Evolutionary conservation across 2,113 vertebrate species (phyloP).

Genomic region (Lepus americanus): DNA sequence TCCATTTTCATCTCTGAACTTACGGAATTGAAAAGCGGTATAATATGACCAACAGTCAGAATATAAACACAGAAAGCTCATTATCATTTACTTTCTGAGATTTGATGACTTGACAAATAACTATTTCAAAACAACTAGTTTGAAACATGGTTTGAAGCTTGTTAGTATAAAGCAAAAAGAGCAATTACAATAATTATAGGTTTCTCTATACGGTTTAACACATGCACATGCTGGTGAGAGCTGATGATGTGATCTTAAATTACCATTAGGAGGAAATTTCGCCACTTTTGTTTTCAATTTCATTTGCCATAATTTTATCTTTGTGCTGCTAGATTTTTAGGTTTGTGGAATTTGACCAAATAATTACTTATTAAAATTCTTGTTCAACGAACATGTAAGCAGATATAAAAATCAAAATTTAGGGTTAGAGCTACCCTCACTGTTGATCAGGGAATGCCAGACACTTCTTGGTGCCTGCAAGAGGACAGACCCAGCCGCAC

Average conservation of each 20-base stretch:
- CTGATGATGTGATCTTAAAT: conserved; percentile 83
- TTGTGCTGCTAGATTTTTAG: conserved; percentile 64
- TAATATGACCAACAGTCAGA: conserved; percentile 77
- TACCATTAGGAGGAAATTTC: conserved; percentile 83
- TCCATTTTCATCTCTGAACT: conserved; percentile 76
- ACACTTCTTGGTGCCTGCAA: not conserved
- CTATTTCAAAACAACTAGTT: conserved; percentile 86
- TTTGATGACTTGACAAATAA: conserved; percentile 88
- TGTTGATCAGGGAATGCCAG: conserved; percentile 56
- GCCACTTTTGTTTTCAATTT: conserved; percentile 84
- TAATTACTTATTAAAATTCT: conserved; percentile 76
- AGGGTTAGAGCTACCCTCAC: not conserved
- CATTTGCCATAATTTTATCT: conserved; percentile 79
- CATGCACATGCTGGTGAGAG: conserved; percentile 80
- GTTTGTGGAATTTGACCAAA: conserved; percentile 59
- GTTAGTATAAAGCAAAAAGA: conserved; percentile 88
- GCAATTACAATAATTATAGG: conserved; percentile 89
- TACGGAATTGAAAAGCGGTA: conserved; percentile 77
- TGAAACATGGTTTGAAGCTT: conserved; percentile 84
- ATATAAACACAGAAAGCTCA: conserved; percentile 83
- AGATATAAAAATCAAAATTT: conserved; percentile 34
- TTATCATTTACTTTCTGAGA: conserved; percentile 81
- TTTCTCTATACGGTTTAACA: conserved; percentile 87
- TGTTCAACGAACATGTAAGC: conserved; percentile 27
- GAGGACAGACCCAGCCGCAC: not conserved